Conservation (phyloP, 2,797 vertebrate species). For the Rhyacichthys aspro region DNA sequence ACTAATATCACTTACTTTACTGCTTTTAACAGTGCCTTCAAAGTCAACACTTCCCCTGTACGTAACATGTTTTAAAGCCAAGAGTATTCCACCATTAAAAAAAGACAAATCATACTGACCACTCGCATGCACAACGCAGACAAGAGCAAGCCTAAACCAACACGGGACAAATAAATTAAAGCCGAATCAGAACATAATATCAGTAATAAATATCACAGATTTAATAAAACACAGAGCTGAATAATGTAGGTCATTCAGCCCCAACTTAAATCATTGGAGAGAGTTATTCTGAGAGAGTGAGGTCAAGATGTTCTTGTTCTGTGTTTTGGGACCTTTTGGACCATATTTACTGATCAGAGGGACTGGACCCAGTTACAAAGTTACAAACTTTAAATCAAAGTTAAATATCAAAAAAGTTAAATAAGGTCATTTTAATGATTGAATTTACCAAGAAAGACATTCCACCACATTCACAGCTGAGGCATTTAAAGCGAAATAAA, state of each 20-base stretch:
- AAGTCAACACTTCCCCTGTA: no score
- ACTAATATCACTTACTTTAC: not conserved
- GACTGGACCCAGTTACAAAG: not conserved
- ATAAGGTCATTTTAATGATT: no score
- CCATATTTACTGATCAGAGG: not conserved
- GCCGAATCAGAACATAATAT: constrained; percentile 16
- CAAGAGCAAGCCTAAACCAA: not conserved
- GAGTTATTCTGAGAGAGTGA: not conserved
- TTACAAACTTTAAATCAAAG: not conserved
- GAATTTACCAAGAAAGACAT: no score
- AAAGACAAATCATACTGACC: constrained; percentile 21
- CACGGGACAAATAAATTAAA: constrained; percentile 34
- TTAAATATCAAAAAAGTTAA: not conserved
- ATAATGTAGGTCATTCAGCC: not conserved
- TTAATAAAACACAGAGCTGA: not conserved
- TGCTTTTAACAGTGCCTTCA: no score
- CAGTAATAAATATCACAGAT: not conserved
- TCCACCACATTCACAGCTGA: no score
- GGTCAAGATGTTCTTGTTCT: not conserved
- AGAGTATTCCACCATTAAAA: constrained; percentile 21
- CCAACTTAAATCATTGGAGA: not conserved
- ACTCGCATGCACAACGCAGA: constrained; percentile 38
- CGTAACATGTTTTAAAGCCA: constrained; percentile 8
- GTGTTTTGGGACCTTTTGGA: not conserved
- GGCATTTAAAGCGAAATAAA: not conserved